Evolutionary conservation across 1,140 invertebrate species (phyloP), one percentile per base, ranked within the genome.

Genomic region (Neuroterus valhalla): DNA sequence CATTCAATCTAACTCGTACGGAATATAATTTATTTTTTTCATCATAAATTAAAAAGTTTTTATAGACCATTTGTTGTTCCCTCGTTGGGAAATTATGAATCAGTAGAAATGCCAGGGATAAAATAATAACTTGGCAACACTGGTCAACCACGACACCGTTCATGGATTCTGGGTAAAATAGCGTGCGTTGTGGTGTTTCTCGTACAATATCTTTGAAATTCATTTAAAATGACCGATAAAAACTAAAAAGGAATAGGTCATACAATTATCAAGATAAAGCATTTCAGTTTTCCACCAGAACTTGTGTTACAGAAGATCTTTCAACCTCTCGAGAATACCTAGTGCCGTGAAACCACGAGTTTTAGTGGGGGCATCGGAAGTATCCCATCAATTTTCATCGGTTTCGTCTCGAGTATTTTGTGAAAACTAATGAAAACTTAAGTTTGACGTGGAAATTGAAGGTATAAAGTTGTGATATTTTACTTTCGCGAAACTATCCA

Each of bases 101-200:
- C 31, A 0, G 31, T 38, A 0, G 10, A 38, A 1, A 38, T 38
- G 6, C 31, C 10, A 38, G 52, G 23, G 23, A 31, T 38, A 31
- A 62, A 31, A 62, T 31, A 62, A 15, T n/a, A 38, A 62, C 5
- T 4, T 62, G 55, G 55, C 26, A 62, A 26, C 55, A 62, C 55
- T 62, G 26, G 14, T 55, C 11, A n/a, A 26, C 31, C 55, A 26
- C 8, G 48, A 23, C 52, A 55, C 19, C 21, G 14, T 38, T 68
- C 77, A 79, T 77, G 84, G 82, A 86, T 86, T 85, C 78, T 82
- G 81, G 78, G 71, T 78, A 77, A 72, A 82, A 75, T 78, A 83
- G 81, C 78, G 80, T 84, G 75, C 76, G 66, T 82, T 75, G 76
- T 81, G 77, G 55, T 62, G 15, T 38, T 80, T 74, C 68, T 46